These are phyloP conservation scores for Chelmon rostratus DNA, from an alignment of 2,797 vertebrate genomes.

Conservation along the genomic window DNA sequence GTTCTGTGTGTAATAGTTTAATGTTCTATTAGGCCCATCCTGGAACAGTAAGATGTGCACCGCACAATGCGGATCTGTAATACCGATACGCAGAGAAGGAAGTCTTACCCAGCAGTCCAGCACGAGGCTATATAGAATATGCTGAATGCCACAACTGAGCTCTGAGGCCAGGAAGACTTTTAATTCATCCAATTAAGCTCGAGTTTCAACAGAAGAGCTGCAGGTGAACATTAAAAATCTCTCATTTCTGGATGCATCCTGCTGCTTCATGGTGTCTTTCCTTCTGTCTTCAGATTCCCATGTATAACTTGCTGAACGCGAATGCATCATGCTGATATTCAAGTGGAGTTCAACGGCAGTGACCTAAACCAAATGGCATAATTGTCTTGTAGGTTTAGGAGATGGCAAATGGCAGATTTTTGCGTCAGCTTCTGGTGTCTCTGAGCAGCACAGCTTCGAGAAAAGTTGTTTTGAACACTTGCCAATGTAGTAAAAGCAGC, in stretches of 20 bases:
- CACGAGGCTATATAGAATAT: slow-evolving; percentile 31
- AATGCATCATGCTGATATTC: not conserved
- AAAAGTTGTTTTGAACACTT: not conserved
- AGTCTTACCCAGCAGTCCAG: slow-evolving; percentile 21
- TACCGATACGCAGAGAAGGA: slow-evolving; percentile 27
- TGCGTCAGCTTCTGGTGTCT: not conserved
- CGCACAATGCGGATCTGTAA: slow-evolving; percentile 3
- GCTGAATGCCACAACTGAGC: slow-evolving; percentile 5
- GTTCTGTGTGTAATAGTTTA: slow-evolving; percentile 70
- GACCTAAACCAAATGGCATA: too few relatives aligned
- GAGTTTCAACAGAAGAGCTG: not conserved
- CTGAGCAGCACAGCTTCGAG: not conserved
- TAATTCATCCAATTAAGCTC: slow-evolving; percentile 9
- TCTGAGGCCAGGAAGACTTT: slow-evolving; percentile 2
- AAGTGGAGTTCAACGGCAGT: not conserved
- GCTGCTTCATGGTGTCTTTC: not conserved
- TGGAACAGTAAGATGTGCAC: slow-evolving; percentile 46
- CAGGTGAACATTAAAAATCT: not conserved
- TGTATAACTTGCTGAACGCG: not conserved
- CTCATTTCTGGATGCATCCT: not conserved
- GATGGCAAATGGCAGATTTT: not conserved
- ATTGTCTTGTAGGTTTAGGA: too few relatives aligned
- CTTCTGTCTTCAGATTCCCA: not conserved
- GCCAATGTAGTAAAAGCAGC: not conserved
- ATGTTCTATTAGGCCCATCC: slow-evolving; percentile 61